Percentiles rank a stretch among this genome's conserved stretches.
phyloP scores from a whole-genome alignment of 2,888 invertebrate species.

The Cremastinae sp. region DNA sequence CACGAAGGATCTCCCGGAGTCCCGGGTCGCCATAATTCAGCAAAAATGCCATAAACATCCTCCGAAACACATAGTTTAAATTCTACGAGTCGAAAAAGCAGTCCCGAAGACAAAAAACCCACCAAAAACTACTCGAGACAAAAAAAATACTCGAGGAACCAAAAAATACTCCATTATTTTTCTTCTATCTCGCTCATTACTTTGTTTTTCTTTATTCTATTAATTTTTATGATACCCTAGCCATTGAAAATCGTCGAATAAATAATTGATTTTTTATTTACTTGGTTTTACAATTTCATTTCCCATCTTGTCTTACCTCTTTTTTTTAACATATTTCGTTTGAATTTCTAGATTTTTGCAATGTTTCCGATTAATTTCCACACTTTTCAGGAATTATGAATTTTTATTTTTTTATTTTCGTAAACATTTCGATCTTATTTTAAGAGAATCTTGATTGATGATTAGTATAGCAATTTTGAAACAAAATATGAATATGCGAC shows the following conservation, averaged over 20 bases:
- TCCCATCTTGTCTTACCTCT: neutral
- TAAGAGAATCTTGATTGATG: too few relatives aligned
- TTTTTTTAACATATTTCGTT: neutral
- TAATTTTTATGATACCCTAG: conserved; percentile 65
- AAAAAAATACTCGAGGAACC: conserved; percentile 64
- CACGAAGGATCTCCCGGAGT: conserved; percentile 1
- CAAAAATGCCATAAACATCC: conserved; percentile 47
- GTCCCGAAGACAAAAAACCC: conserved; percentile 35
- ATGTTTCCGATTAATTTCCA: too few relatives aligned
- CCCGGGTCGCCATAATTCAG: conserved; percentile 50
- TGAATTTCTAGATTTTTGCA: too few relatives aligned
- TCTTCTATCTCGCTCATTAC: neutral
- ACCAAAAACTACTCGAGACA: conserved; percentile 35
- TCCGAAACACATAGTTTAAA: conserved; percentile 25
- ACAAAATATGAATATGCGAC: neutral
- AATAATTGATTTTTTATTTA: conserved; percentile 75
- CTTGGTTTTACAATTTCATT: conserved; percentile 54
- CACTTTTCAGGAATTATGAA: too few relatives aligned
- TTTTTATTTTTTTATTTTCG: too few relatives aligned
- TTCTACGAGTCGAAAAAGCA: conserved; percentile 14
- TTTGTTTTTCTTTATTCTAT: conserved; percentile 23
- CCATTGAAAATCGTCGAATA: conserved; percentile 70
- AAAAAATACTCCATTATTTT: conserved; percentile 69
- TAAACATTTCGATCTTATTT: too few relatives aligned
- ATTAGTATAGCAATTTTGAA: neutral